These are phyloP conservation scores for Dicroscelio sp. DNA, from an alignment of 2,888 invertebrate species.

Conservation along the genomic window DNA sequence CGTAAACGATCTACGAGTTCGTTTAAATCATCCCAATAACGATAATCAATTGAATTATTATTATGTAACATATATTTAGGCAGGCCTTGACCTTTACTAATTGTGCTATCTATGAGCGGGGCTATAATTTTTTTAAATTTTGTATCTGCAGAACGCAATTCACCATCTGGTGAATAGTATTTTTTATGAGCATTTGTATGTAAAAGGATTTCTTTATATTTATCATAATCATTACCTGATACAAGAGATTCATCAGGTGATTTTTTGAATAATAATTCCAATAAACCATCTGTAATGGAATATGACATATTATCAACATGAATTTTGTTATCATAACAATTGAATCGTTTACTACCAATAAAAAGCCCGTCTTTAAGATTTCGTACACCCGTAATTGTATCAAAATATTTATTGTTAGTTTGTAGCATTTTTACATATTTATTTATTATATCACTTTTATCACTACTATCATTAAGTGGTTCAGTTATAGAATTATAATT, in stretches of 20 bases:
- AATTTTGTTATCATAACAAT: background rate
- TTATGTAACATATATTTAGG: background rate
- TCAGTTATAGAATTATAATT: too few relatives aligned
- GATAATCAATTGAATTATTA: background rate
- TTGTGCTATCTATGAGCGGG: background rate
- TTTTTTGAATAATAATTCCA: slow-evolving; percentile 42
- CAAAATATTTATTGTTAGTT: background rate
- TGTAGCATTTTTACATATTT: background rate
- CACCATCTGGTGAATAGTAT: background rate
- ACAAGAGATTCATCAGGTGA: background rate
- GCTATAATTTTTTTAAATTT: background rate
- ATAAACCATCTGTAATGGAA: slow-evolving; percentile 7
- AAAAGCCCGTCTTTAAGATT: slow-evolving; percentile 1
- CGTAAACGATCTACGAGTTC: background rate
- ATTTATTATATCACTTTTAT: background rate
- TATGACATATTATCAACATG: background rate
- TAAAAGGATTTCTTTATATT: background rate
- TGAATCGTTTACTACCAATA: slow-evolving; percentile 30
- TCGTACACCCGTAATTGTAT: background rate
- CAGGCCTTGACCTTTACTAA: background rate
- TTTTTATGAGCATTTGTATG: background rate
- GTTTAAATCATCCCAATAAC: background rate
- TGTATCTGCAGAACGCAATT: background rate
- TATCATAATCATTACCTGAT: background rate
- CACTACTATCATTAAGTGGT: background rate